These are phyloP conservation scores for Megalopta genalis DNA, from an alignment of 1,140 invertebrate species.

Conservation along the genomic window DNA sequence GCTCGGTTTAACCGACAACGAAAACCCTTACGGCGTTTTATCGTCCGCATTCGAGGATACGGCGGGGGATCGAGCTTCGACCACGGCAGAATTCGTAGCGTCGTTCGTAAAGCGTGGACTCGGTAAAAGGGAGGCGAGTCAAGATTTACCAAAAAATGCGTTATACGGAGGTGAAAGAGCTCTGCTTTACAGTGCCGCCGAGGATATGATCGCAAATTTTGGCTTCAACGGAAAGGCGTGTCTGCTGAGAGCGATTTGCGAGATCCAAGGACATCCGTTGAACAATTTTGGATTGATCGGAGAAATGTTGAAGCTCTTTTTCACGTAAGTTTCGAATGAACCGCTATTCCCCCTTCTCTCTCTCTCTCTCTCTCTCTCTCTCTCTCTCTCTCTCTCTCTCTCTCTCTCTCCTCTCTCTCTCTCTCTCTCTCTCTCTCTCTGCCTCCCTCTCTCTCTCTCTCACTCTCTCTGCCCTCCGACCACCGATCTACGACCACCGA, in stretches of 20 bases:
- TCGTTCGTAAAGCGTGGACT: slow-evolving; percentile 85
- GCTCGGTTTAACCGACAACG: slow-evolving; percentile 90
- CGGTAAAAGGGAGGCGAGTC: slow-evolving; percentile 81
- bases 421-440: too few species aligned
- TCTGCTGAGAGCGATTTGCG: slow-evolving; percentile 90
- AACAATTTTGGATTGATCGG: slow-evolving; percentile 88
- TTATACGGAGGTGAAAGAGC: slow-evolving; percentile 90
- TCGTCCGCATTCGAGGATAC: slow-evolving; percentile 85
- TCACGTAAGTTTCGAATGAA: slow-evolving; percentile 84
- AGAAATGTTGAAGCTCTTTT: slow-evolving; percentile 89
- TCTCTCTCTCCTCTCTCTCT: too few species aligned
- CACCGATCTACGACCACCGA: too few species aligned
- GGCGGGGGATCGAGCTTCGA: slow-evolving; percentile 84
- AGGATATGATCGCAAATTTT: slow-evolving; percentile 88
- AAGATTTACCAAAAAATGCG: slow-evolving; percentile 76
- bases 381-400: too few species aligned
- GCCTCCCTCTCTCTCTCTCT: too few species aligned
- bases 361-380: too few species aligned
- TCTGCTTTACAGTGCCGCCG: slow-evolving; percentile 86
- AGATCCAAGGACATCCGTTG: slow-evolving; percentile 90
- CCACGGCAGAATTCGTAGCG: slow-evolving; percentile 86
- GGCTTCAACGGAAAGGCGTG: slow-evolving; percentile 91
- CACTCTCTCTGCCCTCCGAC: too few species aligned
- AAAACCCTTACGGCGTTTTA: slow-evolving; percentile 90
- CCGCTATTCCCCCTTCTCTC: neutral